Conservation (phyloP, 92 coral and sea anemone genomes). For the Phymanthus crucifer region DNA sequence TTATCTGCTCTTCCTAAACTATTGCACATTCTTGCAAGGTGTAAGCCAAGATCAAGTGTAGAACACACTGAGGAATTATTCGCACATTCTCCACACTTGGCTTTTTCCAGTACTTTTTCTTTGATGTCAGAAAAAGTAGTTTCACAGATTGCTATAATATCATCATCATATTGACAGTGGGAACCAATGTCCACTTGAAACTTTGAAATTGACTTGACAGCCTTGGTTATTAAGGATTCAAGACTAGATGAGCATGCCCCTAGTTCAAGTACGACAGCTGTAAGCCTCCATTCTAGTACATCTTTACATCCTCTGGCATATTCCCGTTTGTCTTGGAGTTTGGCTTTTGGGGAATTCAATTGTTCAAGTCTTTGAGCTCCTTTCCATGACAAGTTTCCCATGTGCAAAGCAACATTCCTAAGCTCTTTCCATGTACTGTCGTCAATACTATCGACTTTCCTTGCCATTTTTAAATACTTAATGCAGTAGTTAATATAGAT, state of each 20-base stretch:
- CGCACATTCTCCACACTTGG: neutral
- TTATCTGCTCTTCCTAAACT: constrained; percentile 42
- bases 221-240: constrained; percentile 59
- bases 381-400: constrained; percentile 62
- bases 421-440: constrained; percentile 44
- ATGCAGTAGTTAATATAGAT: constrained; percentile 54
- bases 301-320: neutral
- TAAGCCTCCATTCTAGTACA: constrained; percentile 56
- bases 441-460: constrained; percentile 44
- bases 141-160: constrained; percentile 42
- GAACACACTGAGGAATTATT: constrained; percentile 25
- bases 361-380: constrained; percentile 66
- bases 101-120: constrained; percentile 15
- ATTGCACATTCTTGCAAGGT: constrained; percentile 54
- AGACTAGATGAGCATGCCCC: constrained; percentile 50
- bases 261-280: constrained; percentile 53
- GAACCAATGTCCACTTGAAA: constrained; percentile 69
- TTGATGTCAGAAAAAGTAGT: constrained; percentile 31
- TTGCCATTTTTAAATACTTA: constrained; percentile 53
- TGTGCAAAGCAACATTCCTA: constrained; percentile 42
- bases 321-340: constrained; percentile 15
- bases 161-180: constrained; percentile 15
- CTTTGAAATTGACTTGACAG: constrained; percentile 61
- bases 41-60: constrained; percentile 72
- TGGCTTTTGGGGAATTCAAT: constrained; percentile 15